phyloP scores from a whole-genome alignment of 1,140 invertebrate genomes.

The Pollicipes pollicipes region DNA sequence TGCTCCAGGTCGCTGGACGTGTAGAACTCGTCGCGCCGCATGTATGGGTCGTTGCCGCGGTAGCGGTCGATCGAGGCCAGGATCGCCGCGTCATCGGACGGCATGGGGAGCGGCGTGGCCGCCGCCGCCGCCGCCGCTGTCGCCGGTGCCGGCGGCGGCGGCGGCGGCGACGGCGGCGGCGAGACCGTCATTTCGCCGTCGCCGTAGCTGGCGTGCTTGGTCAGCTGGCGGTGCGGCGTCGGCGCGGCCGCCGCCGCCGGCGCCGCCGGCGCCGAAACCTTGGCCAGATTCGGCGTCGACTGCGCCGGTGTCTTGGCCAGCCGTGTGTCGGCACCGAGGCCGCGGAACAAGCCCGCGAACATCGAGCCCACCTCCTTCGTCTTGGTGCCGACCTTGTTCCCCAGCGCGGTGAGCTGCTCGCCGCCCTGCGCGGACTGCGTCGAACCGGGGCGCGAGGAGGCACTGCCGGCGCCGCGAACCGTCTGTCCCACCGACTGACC shows the following conservation, averaged over 20 bases:
- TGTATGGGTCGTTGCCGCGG: background rate
- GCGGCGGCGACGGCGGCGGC: too few species aligned
- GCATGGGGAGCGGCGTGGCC: background rate
- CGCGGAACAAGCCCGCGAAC: background rate
- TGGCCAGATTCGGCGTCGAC: background rate
- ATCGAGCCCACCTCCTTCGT: background rate
- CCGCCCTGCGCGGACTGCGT: background rate
- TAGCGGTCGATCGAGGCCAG: slow-evolving; percentile 2
- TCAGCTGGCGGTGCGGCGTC: too few species aligned
- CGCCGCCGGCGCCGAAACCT: too few species aligned
- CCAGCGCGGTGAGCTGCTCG: background rate
- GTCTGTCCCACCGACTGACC: background rate
- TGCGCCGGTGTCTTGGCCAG: background rate
- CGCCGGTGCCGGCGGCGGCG: too few species aligned
- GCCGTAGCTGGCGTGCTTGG: too few species aligned
- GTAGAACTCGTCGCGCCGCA: background rate
- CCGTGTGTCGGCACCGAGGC: background rate
- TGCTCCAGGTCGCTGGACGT: background rate
- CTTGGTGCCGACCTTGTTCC: slow-evolving; percentile 2
- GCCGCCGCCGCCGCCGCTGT: too few species aligned
- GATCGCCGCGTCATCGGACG: background rate
- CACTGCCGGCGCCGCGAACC: background rate
- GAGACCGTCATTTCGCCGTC: too few species aligned
- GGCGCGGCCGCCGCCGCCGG: too few species aligned
- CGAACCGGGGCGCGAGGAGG: background rate